Conservation (phyloP, 2,888 invertebrate genomes). For the Anticlea derivata region DNA sequence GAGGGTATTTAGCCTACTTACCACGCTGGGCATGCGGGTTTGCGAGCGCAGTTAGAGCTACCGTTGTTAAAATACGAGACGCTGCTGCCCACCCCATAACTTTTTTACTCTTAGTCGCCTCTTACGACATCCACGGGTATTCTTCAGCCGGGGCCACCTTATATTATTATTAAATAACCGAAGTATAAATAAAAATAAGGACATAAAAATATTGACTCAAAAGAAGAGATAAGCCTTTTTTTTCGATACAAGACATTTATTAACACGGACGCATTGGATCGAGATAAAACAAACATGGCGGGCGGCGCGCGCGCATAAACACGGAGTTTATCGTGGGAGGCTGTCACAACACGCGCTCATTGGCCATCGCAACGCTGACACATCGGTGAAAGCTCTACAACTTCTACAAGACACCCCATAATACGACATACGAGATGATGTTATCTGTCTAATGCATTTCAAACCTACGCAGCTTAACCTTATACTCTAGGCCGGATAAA, state of each 20-base stretch:
- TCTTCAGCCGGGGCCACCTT: too few species aligned
- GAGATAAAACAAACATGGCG: slow-evolving; percentile 84
- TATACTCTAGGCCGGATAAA: slow-evolving; percentile 38
- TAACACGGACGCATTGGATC: slow-evolving; percentile 78
- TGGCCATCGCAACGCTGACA: slow-evolving; percentile 63
- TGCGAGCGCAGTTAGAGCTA: too few species aligned
- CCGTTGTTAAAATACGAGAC: too few species aligned
- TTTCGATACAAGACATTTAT: slow-evolving; percentile 78
- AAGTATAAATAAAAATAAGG: slow-evolving; percentile 79
- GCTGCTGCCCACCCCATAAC: too few species aligned
- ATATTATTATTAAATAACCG: too few species aligned
- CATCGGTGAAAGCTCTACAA: slow-evolving; percentile 75
- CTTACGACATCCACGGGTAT: too few species aligned
- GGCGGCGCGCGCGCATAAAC: slow-evolving; percentile 78
- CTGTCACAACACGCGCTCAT: slow-evolving; percentile 80
- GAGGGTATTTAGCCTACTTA: too few species aligned
- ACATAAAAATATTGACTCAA: slow-evolving; percentile 68
- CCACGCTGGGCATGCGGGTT: too few species aligned
- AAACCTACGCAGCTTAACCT: slow-evolving; percentile 69
- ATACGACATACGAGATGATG: slow-evolving; percentile 65
- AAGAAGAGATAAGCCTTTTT: slow-evolving; percentile 56
- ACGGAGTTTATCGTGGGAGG: slow-evolving; percentile 80
- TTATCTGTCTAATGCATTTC: slow-evolving; percentile 64
- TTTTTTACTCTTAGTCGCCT: too few species aligned
- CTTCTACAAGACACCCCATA: slow-evolving; percentile 68